Base-by-base conservation (phyloP, 2,797 vertebrate genomes). In the Lacerta bilineata region DNA sequence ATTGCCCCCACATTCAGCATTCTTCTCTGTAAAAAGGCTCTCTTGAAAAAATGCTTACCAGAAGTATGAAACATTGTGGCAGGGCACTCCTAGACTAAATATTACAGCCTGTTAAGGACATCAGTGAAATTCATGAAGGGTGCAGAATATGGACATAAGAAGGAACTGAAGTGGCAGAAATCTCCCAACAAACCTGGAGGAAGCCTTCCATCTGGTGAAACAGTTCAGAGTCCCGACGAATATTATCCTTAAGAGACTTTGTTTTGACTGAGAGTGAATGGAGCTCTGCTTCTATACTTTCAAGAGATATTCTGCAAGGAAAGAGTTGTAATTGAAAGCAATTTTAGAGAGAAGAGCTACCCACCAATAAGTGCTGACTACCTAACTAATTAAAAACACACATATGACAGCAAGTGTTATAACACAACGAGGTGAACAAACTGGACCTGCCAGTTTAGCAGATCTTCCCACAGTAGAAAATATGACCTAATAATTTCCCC, bases 181-280 rank as follows among this genome's bases (percentile, higher is more conserved):
- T 29, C 72, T 7, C 23, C 87, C 86, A 6, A 96, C 95, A 93
- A 94, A 99, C 99, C 98, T 99, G 98, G 84, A 99, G 97, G 94
- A 99, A 99, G n/a, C 97, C 97, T 94, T 98, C 97, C 95, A 99
- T 97, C 96, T 99, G 98, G 93, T 96, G 97, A 92, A 96, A 95
- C 13, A 99, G 97, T 88, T 98, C 98, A 8, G 95, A 81, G 83
- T 99, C 98, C 85, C 95, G 96, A 88, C 96, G 98, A 91, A 99
- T 96, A 91, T 98, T 98, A 88, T 98, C 98, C 96, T 98, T 98
- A 90, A 99, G 96, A 61, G 98, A 97, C 95, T 94, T 97, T 72
- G 98, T 98, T 92, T 98, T 98, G 81, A 97, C 95, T 72, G 97
- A 98, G 15, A 99, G 96, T 0, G 98, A 98, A 69, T 98, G 97